Base-by-base conservation (phyloP, 2,797 vertebrate genomes). In the Galagoides demidoff region DNA sequence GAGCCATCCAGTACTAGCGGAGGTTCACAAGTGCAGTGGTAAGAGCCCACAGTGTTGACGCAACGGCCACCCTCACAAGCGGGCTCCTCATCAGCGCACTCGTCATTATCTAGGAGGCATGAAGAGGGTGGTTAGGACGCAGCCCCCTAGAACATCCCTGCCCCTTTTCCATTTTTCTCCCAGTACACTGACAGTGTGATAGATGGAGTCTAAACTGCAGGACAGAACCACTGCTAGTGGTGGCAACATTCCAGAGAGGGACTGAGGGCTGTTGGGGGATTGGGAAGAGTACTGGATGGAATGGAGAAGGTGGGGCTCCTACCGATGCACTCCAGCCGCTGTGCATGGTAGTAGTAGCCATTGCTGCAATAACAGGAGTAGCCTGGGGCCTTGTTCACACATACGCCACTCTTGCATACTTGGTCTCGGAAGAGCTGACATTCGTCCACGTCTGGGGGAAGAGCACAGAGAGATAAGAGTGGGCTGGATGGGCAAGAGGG, bases 301-400 rank as follows among this genome's bases (percentile, higher is more conserved):
- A 2, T 13, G 4, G 49, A 3, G 34, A 37, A 7, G 19, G 22
- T 1, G 39, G 39, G 25, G 16, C 7, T 19, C 98, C 57, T 97
- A 99, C 99, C 99, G 0, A 99, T 96, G 81, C 99, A 99, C 98
- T 99, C 99, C 98, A 99, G 98, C 57, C 98, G 98, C 2, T 98
- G 98, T 29, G 77, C 92, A 90, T 99, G 99, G 45, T 99, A 99
- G 84, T 99, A 99, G 95, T 99, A 99, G 76, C 99, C 99, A 2
- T 98, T 99, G 97, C 99, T 93, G 97, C 99, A 99, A 95, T 99
- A 99, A 97, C 99, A 99, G 39, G 98, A 98, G 97, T 99, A 99
- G 27, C 99, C 98, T 0, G 99, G 99, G 92, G 99, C 98, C 92
- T 99, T 99, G 98, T 99, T 99, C 82, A 99, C 98, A 73, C 99